Evolutionary conservation across 2,888 invertebrate species (phyloP).

Genomic region (Emmelina monodactyla): DNA sequence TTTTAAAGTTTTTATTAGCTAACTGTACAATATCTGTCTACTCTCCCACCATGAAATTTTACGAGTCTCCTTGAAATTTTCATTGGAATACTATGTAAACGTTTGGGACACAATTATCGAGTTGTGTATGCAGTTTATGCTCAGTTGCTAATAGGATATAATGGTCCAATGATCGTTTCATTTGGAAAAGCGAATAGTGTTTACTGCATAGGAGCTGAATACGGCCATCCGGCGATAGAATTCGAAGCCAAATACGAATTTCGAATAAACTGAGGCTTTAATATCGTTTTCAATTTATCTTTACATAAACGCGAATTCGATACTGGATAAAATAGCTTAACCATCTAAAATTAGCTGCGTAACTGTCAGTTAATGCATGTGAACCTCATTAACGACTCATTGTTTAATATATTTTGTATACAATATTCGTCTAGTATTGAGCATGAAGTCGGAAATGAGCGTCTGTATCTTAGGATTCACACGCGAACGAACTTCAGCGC

Average conservation of each 20-base stretch:
- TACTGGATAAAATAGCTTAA: too few relatives aligned
- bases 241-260: too few relatives aligned
- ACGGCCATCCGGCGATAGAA: too few relatives aligned
- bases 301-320: too few relatives aligned
- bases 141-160: constrained; percentile 8
- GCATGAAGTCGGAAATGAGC: constrained; percentile 47
- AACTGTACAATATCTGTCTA: too few relatives aligned
- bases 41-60: constrained; percentile 52
- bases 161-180: not conserved
- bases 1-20: too few relatives aligned
- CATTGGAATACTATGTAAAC: constrained; percentile 4
- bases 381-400: not conserved
- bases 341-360: too few relatives aligned
- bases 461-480: constrained; percentile 65
- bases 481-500: constrained; percentile 48
- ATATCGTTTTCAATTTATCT: too few relatives aligned
- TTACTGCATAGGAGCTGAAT: too few relatives aligned
- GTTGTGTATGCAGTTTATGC: constrained; percentile 17
- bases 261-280: too few relatives aligned
- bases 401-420: constrained; percentile 16
- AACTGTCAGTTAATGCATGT: too few relatives aligned
- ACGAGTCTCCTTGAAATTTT: constrained; percentile 37
- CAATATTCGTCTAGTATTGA: constrained; percentile 21
- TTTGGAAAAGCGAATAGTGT: not conserved
- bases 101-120: not conserved